Conservation (phyloP, 1,140 invertebrate species). For the Venustaconcha ellipsiformis region DNA sequence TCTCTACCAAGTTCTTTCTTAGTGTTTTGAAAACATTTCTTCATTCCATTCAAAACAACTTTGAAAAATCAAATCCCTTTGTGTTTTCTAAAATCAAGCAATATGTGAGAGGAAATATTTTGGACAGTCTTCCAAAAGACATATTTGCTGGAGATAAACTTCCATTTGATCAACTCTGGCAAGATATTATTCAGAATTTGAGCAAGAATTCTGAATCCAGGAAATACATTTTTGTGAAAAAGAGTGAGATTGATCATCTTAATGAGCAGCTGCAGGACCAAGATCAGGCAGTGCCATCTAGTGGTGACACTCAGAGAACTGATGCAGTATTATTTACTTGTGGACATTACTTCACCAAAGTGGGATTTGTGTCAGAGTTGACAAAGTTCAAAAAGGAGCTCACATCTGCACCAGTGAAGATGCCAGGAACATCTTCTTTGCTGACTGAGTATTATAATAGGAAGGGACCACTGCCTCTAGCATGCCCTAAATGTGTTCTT, state of each 20-base stretch:
- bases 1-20: constrained; percentile 31
- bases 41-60: constrained; percentile 2
- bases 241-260: constrained; percentile 31
- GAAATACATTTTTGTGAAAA: constrained; percentile 28
- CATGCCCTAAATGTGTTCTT: constrained; percentile 49
- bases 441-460: constrained; percentile 40
- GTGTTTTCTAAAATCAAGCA: neutral
- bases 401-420: constrained; percentile 12
- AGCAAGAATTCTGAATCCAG: constrained; percentile 24
- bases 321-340: constrained; percentile 44
- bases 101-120: neutral
- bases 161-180: constrained; percentile 36
- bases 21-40: constrained; percentile 15
- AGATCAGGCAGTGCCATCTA: neutral
- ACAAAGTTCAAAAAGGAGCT: constrained; percentile 26
- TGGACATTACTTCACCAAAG: constrained; percentile 43
- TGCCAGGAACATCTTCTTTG: constrained; percentile 38
- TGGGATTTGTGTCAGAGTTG: constrained; percentile 32
- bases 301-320: constrained; percentile 1
- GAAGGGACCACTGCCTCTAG: constrained; percentile 30
- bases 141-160: constrained; percentile 33
- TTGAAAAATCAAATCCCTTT: neutral
- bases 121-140: constrained; percentile 2
- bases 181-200: constrained; percentile 38
- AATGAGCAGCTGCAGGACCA: constrained; percentile 8